Evolutionary conservation across 1,140 invertebrate species (phyloP).

Genomic region (Cyphomyrmex costatus): DNA sequence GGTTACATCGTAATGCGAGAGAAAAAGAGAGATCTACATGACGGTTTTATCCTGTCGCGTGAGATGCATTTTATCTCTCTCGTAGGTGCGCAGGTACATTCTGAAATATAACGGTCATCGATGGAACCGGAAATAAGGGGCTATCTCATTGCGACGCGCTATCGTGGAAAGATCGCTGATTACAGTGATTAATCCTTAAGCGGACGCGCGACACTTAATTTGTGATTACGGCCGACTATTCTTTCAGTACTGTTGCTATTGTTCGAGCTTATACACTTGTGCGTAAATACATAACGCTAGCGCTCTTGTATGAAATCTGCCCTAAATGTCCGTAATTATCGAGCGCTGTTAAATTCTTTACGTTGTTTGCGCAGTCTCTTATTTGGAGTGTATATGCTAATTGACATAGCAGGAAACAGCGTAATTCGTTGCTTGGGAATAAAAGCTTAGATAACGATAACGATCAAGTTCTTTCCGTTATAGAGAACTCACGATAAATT

Average conservation of each 20-base stretch:
- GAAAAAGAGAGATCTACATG: background rate
- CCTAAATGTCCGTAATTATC: constrained; percentile 19
- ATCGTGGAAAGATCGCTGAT: constrained; percentile 70
- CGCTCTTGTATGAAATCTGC: constrained; percentile 22
- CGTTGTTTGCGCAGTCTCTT: constrained; percentile 8
- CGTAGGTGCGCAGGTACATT: background rate
- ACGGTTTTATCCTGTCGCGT: background rate
- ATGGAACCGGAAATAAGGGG: constrained; percentile 67
- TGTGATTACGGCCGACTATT: constrained; percentile 59
- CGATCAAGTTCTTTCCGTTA: background rate
- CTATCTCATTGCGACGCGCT: constrained; percentile 43
- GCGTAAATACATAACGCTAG: constrained; percentile 24
- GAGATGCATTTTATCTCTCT: constrained; percentile 15
- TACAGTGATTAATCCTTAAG: constrained; percentile 71
- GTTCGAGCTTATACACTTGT: constrained; percentile 37
- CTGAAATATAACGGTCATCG: constrained; percentile 73
- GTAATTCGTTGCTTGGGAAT: constrained; percentile 5
- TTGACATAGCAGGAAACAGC: background rate
- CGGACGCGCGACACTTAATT: constrained; percentile 69
- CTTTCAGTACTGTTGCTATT: constrained; percentile 44
- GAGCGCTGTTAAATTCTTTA: constrained; percentile 21
- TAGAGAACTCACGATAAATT: constrained; percentile 53
- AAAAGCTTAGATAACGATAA: background rate
- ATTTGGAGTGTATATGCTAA: background rate
- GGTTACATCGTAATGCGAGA: constrained; percentile 76